Base-by-base conservation (phyloP, 2,888 invertebrate species). In the Gasteruption jaculator region DNA sequence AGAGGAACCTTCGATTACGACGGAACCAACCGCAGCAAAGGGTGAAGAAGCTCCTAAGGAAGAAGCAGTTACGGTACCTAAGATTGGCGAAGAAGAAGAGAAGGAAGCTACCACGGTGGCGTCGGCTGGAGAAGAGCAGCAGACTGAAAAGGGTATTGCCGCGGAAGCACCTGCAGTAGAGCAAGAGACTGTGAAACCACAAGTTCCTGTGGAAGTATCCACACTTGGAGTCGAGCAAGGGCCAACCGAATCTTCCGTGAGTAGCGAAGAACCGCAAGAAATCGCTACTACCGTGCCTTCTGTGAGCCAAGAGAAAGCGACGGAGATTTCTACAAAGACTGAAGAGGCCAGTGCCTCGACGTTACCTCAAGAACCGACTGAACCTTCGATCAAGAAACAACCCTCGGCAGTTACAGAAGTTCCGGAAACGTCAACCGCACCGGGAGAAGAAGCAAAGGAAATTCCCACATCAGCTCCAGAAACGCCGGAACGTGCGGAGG, bases 401-500 rank as follows among this genome's bases (percentile, higher is more conserved):
- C 37, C 4, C 15, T 37, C 5, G 11, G 30, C 11, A 41, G 40
- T 32, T 6, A 8, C 38, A 10, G 30, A 22, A 16, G 29, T n/a
- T 29, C n/a, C 11, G n/a, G 11, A 8, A n/a, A 29, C n/a, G 12
- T 14, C 6, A 29, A 29, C 11, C 11, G 29, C 6, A 8, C 11
- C 29, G 29, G 29, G 6, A 29, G 49, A 52, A 41, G 43, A 43
- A 36, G 48, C 48, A 11, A 41, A 49, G 32, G 45, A 43, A 31
- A 29, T 26, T 15, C 22, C 52, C 11, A 37, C 49, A 11, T 39
- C 34, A 33, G 29, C 42, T 27, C 26, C 41, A 26, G 53, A 49
- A 42, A 43, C 48, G 18, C 33, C 36, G 5, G 46, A 44, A 37
- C 26, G 40, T 10, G 41, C 53, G 30, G 38, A 53, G 21, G 52